Evolutionary conservation across 1,140 invertebrate genomes (phyloP).

Genomic region (Tetranychus urticae): DNA sequence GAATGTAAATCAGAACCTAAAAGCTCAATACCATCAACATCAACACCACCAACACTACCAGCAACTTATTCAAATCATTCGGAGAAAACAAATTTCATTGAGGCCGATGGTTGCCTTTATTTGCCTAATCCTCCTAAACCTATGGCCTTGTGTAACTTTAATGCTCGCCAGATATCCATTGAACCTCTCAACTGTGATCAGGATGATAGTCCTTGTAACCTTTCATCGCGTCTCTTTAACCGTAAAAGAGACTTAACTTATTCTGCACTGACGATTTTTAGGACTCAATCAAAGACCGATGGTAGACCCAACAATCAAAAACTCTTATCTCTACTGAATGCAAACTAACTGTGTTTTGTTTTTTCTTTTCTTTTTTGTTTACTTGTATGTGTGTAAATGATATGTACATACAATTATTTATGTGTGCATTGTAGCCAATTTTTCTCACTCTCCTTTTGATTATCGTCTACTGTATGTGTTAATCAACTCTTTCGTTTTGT

Average conservation of each 20-base stretch:
- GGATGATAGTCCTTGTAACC: not conserved
- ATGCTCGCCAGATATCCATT: constrained; percentile 4
- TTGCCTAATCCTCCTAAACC: not conserved
- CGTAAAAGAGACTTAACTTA: not conserved
- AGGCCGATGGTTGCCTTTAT: not conserved
- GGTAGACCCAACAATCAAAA: not conserved
- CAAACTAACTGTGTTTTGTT: not conserved
- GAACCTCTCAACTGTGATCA: not conserved
- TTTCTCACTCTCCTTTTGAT: too few species aligned
- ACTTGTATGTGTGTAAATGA: too few species aligned
- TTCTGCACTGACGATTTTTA: not conserved
- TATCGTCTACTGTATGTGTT: too few species aligned
- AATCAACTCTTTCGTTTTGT: too few species aligned
- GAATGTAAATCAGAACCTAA: too few species aligned
- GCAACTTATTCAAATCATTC: not conserved
- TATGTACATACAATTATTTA: too few species aligned
- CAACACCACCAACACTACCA: not conserved
- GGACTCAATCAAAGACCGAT: not conserved
- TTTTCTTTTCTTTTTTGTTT: not conserved
- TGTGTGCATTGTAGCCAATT: too few species aligned
- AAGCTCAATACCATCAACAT: not conserved
- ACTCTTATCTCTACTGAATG: not conserved
- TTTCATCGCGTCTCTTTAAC: not conserved
- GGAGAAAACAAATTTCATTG: not conserved
- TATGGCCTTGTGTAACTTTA: not conserved